Evolutionary conservation across 2,888 invertebrate species (phyloP), one percentile per base, ranked within the genome.

Genomic region (Embidobia sp.): DNA sequence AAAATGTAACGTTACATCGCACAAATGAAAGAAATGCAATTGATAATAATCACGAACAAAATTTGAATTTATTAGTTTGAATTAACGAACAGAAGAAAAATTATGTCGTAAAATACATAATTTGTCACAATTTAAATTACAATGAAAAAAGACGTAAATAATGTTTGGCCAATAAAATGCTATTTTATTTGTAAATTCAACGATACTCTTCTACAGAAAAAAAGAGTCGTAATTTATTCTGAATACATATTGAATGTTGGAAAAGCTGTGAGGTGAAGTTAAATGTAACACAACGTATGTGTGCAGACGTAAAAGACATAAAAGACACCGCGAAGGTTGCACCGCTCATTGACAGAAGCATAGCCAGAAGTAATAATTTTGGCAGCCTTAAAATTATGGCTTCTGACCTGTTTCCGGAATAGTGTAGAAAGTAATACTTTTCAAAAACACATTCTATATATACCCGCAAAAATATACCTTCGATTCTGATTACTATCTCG

Each of bases 341-440:
- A 3, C 31, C 48, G n/a, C 42, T 64, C 63, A 64, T 73, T 57
- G 73, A 73, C 73, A 73, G 73, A 73, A 57, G 73, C 57, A 35
- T 57, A 64, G 63, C 49, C 55, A 63, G 63, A 73, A 73, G 72
- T 73, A 55, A 64, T 73, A 73, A 73, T 64, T 73, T 64, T 55
- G 37, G 53, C 27, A 29, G 22, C 27, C 33, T 40, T 16, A 64
- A 73, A 73, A 57, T 73, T 48, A 73, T 49, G 22, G 7, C 40
- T 63, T 59, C 48, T 57, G 63, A 64, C 64, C 49, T 64, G 73
- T 73, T 73, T 73, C 73, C 64, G 57, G 73, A 57, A 57, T 16
- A n/a, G 7, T 7, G 31, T 57, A 44, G 48, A 73, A 64, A 57
- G 49, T 49, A 29, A 64, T 64, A 44, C 35, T 63, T 55, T 35